phyloP scores from a whole-genome alignment of 2,888 invertebrate species.

The Abrostola tripartita region DNA sequence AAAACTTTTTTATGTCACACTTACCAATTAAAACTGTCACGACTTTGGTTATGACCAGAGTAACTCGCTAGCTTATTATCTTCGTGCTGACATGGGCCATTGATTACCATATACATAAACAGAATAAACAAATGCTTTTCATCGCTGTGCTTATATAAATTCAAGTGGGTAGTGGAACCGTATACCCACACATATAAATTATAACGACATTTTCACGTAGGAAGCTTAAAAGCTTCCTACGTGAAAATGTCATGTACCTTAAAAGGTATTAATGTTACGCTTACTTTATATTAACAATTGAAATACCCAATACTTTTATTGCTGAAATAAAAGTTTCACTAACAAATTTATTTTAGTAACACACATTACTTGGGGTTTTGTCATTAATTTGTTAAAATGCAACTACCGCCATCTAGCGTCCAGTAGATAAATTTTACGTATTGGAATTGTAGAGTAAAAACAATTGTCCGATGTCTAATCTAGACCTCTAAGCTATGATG shows the following conservation, averaged over 20 bases:
- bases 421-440: constrained; percentile 43
- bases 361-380: no score
- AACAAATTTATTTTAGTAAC: constrained; percentile 3
- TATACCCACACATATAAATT: constrained; percentile 10
- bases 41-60: background rate
- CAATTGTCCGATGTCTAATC: no score
- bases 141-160: background rate
- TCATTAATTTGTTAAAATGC: background rate
- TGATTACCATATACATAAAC: background rate
- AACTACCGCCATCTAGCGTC: constrained; percentile 54
- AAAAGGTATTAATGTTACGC: no score
- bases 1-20: background rate
- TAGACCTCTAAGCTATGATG: no score
- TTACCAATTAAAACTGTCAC: background rate
- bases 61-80: background rate
- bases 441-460: no score
- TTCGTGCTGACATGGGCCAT: background rate
- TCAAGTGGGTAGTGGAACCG: constrained; percentile 6
- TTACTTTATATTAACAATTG: no score
- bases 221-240: background rate
- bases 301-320: no score
- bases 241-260: no score
- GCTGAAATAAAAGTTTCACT: background rate
- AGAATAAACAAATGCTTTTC: constrained; percentile 6
- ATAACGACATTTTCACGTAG: background rate